A percentile compares a stretch with the other conserved stretches of the same genome.
These are phyloP conservation scores for Microcebus murinus DNA, from an alignment of 2,113 vertebrate genomes.

Conservation along the genomic window DNA sequence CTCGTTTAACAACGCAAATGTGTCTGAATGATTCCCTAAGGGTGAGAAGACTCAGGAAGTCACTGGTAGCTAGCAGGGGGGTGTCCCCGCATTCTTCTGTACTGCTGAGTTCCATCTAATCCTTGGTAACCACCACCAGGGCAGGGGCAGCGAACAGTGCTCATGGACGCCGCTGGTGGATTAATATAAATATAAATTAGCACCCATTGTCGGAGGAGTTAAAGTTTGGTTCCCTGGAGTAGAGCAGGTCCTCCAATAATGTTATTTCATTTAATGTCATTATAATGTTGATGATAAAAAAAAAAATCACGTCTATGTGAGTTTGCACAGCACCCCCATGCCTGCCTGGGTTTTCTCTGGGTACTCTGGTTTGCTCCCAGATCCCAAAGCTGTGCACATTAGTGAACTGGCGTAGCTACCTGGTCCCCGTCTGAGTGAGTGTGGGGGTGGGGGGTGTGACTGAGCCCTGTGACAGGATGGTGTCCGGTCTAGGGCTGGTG, in stretches of 20 bases:
- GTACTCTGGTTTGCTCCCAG: neutral
- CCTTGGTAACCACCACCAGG: neutral
- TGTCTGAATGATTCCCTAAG: neutral
- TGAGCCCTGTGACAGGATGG: neutral
- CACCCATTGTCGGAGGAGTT: neutral
- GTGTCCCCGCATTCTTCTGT: neutral
- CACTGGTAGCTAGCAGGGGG: accelerated
- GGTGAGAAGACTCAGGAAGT: neutral
- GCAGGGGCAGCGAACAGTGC: accelerated
- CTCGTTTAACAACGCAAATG: neutral
- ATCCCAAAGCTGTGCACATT: neutral
- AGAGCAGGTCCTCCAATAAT: neutral
- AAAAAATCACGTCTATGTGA: neutral
- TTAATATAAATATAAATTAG: neutral
- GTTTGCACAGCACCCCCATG: neutral
- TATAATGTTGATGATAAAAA: neutral
- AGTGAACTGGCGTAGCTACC: neutral
- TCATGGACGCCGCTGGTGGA: accelerated
- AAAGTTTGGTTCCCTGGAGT: neutral
- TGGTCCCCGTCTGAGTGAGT: neutral
- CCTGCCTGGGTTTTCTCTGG: neutral
- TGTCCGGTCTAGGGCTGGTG: neutral
- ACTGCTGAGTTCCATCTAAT: accelerated
- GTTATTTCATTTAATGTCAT: neutral
- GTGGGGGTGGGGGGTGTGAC: neutral